Base-by-base conservation (phyloP, 2,113 vertebrate genomes). In the Patagioenas fasciata region DNA sequence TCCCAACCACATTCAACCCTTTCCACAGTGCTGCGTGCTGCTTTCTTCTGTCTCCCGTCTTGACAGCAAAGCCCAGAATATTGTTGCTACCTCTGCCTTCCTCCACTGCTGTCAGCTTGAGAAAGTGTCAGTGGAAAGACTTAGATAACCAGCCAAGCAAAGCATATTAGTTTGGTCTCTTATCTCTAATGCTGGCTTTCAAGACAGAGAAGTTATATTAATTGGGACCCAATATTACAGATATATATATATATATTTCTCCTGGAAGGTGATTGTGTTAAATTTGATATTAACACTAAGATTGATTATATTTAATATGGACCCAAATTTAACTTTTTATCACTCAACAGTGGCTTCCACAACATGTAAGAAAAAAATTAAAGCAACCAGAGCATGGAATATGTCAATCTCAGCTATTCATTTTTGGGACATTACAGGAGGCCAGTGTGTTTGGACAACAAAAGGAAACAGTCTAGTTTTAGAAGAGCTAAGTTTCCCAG, bases 101-200 rank as follows among this genome's bases (percentile, higher is more conserved):
- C 69, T 92, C 56, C 32, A 23, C 77, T 64, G 88, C 83, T 48
- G 54, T 86, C 77, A 84, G 44, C 38, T 92, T 79, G 86, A 93
- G 89, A 87, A 87, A 70, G 65, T 90, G 92, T 82, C 91, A 83
- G 25, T 74, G 61, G 80, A 95, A 96, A 92, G 60, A 71, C 77
- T 94, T 86, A 91, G 86, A 93, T 86, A 91, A 88, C 38, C 51
- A 88, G 92, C 92, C 85, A 96, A 96, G 51, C 50, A 93, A 94
- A 92, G 80, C 75, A 56, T 75, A 90, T 83, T 83, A 90, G 62
- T 70, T 97, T 82, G 47, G 48, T 70, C 48, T 95, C 64, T 91
- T 75, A 66, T 81, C 85, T 91, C 69, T 71, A 67, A 48, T 44
- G 65, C 0, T 87, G 80, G 15, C 1, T 0, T 48, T 95, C 34